Conservation (phyloP, 1,140 invertebrate species). For the Chironomus striatipennis region DNA sequence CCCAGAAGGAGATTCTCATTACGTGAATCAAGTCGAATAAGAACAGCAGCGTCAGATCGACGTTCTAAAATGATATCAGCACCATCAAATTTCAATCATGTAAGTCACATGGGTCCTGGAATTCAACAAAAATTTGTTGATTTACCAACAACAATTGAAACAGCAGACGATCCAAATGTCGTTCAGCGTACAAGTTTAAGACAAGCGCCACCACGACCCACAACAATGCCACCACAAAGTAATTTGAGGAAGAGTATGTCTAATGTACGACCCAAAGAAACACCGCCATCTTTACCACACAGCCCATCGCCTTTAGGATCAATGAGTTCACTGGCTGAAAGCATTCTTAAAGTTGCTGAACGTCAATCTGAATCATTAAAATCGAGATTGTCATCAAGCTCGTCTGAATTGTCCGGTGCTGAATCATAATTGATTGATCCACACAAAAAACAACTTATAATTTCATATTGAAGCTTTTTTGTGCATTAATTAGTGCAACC, state of each 20-base stretch:
- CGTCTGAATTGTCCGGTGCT: neutral
- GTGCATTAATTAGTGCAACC: neutral
- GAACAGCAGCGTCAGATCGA: constrained; percentile 48
- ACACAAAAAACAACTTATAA: neutral
- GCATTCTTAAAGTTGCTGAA: neutral
- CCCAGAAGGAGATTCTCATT: constrained; percentile 80
- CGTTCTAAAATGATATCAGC: constrained; percentile 87
- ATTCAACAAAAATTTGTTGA: constrained; percentile 89
- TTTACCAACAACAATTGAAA: constrained; percentile 77
- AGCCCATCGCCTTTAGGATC: constrained; percentile 27
- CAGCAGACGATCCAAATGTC: constrained; percentile 47
- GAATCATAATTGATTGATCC: constrained; percentile 1
- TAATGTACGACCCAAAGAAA: constrained; percentile 24
- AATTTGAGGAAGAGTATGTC: neutral
- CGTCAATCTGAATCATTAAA: constrained; percentile 15
- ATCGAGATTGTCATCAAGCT: neutral
- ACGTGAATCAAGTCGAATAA: constrained; percentile 56
- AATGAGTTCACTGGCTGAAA: constrained; percentile 30
- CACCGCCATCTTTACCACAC: constrained; percentile 26
- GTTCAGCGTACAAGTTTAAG: constrained; percentile 22
- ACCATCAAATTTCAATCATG: constrained; percentile 93
- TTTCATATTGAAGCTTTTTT: neutral
- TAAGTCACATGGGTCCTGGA: constrained; percentile 90
- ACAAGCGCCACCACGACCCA: constrained; percentile 26
- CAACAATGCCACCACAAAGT: constrained; percentile 24